Conservation (phyloP, 1,140 invertebrate species). For the Macrosteles quadrilineatus region DNA sequence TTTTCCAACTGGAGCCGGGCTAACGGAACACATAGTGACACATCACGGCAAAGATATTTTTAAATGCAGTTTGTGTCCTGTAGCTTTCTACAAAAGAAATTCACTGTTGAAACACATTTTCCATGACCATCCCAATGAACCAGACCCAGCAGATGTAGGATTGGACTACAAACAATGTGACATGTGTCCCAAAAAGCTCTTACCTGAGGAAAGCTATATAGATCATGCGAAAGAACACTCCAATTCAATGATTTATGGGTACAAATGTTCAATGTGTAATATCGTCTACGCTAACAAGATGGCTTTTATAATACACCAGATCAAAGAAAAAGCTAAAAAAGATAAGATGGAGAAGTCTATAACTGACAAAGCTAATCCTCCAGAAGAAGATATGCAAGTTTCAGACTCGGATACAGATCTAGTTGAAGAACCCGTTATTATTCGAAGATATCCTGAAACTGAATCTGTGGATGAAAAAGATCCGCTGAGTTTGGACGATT, state of each 20-base stretch:
- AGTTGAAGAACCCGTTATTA: not conserved
- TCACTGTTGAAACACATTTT: conserved; percentile 19
- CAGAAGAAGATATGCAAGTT: not conserved
- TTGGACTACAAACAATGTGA: conserved; percentile 20
- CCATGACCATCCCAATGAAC: not conserved
- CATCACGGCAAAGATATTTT: conserved; percentile 20
- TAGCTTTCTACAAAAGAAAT: conserved; percentile 20
- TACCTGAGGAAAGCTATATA: conserved; percentile 25
- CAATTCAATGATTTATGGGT: conserved; percentile 26
- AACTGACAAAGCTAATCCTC: not conserved
- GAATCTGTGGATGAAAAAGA: conserved; percentile 20
- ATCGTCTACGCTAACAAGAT: conserved; percentile 23
- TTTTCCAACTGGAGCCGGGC: not conserved
- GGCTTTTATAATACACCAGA: conserved; percentile 1
- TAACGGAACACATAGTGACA: conserved; percentile 20
- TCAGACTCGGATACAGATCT: not conserved
- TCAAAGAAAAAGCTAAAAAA: conserved; percentile 1
- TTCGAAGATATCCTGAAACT: not conserved
- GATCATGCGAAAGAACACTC: conserved; percentile 26
- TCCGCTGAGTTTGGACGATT: conserved; percentile 30
- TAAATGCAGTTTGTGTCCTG: conserved; percentile 33
- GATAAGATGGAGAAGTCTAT: not conserved
- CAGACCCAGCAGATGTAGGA: not conserved
- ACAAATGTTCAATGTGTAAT: conserved; percentile 31
- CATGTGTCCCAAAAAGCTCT: conserved; percentile 30